Base-by-base conservation (phyloP, 2,888 invertebrate species). In the Drosophila seclusa region DNA sequence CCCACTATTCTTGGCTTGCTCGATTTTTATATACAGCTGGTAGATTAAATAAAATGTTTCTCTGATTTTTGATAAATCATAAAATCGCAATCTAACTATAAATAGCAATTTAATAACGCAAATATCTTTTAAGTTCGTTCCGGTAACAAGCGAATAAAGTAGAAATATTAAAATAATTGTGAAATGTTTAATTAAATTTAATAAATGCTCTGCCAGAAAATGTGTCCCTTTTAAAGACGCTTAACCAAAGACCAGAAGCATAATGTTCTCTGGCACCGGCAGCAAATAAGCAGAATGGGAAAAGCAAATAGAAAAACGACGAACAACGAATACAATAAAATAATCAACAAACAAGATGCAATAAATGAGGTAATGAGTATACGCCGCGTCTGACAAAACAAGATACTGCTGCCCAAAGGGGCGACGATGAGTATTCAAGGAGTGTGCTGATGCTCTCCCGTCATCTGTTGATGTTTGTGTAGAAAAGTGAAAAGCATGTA, bases 401-500 rank as follows among this genome's bases (percentile, higher is more conserved):
- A 59, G 34, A 54, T 29, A 54, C 34, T 54, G 54, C 36, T 52
- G 31, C 27, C 64, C 29, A 45, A 64, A 36, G 48, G 21, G 31
- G 31, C 24, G n/a, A n/a, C 21, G 18, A 4, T 31, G 50, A 54
- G 34, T 42, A 53, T 31, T 24, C 31, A 24, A 34, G 34, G 58
- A 48, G 32, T 48, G 45, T n/a, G 11, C 31, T 32, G 54, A n/a
- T n/a, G 32, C 32, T 2, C 38, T 38, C 27, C 27, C 27, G 21
- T 21, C n/a, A 27, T 40, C 18, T 55, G 55, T 61, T 61, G 49
- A 54, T 78, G 72, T 72, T 78, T 81, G 75, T 61, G 69, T 73
- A 66, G 83, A 71, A 85, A 86, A 86, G 85, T 82, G 89, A 86
- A 85, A 88, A 83, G 85, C 84, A 80, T 83, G 88, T 76, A 80